Percentiles rank a stretch among this genome's conserved stretches.
Evolutionary conservation across 30 jellyfish, hydroid and myxozoan species (phyloP).

Genomic region (Aurelia sp.): DNA sequence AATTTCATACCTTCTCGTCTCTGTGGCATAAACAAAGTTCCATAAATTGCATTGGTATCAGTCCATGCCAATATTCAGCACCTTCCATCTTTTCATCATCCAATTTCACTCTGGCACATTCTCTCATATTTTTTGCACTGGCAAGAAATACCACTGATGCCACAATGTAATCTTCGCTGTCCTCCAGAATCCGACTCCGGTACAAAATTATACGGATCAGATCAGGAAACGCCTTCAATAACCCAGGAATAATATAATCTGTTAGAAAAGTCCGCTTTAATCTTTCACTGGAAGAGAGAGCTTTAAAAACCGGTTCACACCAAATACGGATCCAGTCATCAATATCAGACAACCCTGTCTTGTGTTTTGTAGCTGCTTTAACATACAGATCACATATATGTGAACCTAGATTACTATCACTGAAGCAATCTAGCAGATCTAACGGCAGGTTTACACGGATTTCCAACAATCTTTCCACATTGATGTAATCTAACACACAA

Average conservation of each 20-base stretch:
- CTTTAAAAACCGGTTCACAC: conserved; percentile 71
- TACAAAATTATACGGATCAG: conserved; percentile 40
- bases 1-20: conserved; percentile 80
- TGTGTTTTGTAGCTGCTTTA: conserved; percentile 61
- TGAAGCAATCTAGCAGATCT: conserved; percentile 68
- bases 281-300: conserved; percentile 47
- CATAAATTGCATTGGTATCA: conserved; percentile 55
- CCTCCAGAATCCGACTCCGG: conserved; percentile 17
- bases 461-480: conserved; percentile 33
- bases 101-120: conserved; percentile 36
- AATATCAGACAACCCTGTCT: conserved; percentile 16
- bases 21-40: conserved; percentile 74
- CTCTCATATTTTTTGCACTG: conserved; percentile 61
- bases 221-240: conserved; percentile 60
- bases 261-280: conserved; percentile 36
- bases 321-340: conserved; percentile 72
- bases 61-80: conserved; percentile 68
- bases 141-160: conserved; percentile 72
- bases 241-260: conserved; percentile 77
- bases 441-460: conserved; percentile 45
- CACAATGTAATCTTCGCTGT: conserved; percentile 19
- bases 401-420: conserved; percentile 73
- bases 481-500: conserved; percentile 35
- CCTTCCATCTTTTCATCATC: not conserved
- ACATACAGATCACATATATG: conserved; percentile 83